These are phyloP conservation scores for Rhabdomys pumilio DNA, from an alignment of 2,797 vertebrate genomes.

Conservation along the genomic window DNA sequence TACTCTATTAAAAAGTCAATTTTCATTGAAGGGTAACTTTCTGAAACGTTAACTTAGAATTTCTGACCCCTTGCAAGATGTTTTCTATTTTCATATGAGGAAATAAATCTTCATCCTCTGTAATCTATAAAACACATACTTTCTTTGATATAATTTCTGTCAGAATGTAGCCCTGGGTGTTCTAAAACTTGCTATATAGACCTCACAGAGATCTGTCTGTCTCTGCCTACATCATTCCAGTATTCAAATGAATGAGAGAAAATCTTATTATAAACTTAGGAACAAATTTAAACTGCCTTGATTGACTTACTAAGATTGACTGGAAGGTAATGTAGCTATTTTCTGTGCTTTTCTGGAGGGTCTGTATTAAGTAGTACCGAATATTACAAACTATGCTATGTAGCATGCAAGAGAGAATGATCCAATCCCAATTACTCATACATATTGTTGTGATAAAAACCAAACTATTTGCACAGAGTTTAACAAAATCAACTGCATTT, in stretches of 20 bases:
- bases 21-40: conserved; percentile 32
- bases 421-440: neutral
- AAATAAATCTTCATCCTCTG: neutral
- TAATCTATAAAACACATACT: neutral
- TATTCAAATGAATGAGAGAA: neutral
- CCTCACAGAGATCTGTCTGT: neutral
- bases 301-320: neutral
- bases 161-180: neutral
- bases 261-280: neutral
- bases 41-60: conserved; percentile 3
- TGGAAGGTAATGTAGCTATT: neutral
- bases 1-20: neutral
- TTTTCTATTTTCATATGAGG: conserved; percentile 31
- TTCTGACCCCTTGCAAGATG: neutral
- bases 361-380: neutral
- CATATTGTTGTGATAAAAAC: neutral
- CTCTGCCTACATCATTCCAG: neutral
- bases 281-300: neutral
- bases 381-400: neutral
- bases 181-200: too few species aligned
- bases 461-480: neutral
- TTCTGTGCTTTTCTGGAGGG: neutral
- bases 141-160: neutral
- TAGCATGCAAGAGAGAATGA: neutral
- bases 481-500: neutral